Conservation (phyloP, 2,797 vertebrate species). For the Sciaenops ocellatus region DNA sequence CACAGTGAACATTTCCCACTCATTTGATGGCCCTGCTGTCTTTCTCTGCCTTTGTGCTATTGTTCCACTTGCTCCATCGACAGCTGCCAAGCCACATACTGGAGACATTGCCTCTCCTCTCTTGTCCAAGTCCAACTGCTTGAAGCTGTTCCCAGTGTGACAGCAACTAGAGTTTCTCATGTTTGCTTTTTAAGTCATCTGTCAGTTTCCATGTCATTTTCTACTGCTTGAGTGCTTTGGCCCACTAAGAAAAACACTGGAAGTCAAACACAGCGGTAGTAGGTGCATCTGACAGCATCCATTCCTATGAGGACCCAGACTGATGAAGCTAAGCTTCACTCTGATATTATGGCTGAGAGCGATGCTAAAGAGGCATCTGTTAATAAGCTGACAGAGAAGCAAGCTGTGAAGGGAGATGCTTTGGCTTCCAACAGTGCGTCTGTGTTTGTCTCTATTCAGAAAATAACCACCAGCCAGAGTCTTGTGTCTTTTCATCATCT, state of each 20-base stretch:
- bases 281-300: constrained; percentile 29
- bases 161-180: constrained; percentile 7
- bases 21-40: constrained; percentile 30
- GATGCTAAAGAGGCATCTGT: constrained; percentile 31
- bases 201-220: constrained; percentile 61
- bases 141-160: constrained; percentile 35
- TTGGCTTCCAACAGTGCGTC: constrained; percentile 24
- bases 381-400: constrained; percentile 21
- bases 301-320: constrained; percentile 2
- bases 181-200: constrained; percentile 53
- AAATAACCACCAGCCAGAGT: constrained; percentile 13
- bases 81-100: constrained; percentile 33
- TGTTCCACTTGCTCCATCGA: constrained; percentile 23
- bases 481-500: constrained; percentile 26
- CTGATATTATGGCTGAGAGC: constrained; percentile 20
- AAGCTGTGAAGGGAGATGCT: constrained; percentile 33
- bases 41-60: constrained; percentile 14
- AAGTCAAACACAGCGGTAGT: constrained; percentile 20
- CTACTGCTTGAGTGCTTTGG: constrained; percentile 48
- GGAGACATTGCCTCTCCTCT: constrained; percentile 22
- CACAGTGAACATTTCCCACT: constrained; percentile 33
- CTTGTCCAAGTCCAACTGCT: constrained; percentile 26
- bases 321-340: constrained; percentile 24
- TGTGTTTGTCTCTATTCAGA: constrained; percentile 15
- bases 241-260: constrained; percentile 45